Percentiles rank a stretch among this genome's conserved stretches.
phyloP scores from a whole-genome alignment of 2,797 vertebrate genomes.

The Champsocephalus gunnari region DNA sequence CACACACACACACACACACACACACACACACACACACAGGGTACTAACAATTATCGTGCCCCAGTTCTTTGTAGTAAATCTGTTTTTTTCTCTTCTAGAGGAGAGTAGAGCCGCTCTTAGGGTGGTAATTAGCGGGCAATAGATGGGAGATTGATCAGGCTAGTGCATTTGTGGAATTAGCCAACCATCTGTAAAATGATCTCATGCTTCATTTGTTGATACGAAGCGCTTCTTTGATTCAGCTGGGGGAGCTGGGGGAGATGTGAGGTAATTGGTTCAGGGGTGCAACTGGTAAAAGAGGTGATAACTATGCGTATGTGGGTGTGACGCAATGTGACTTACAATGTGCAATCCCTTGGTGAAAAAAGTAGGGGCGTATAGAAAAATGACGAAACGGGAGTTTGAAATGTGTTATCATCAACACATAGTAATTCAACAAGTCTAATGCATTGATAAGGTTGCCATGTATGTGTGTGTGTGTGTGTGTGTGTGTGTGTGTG shows the following conservation, averaged over 20 bases:
- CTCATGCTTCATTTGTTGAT: constrained; percentile 82
- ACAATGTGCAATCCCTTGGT: constrained; percentile 1
- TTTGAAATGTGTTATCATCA: constrained; percentile 15
- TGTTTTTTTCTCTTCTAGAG: constrained; percentile 44
- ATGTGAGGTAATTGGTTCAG: constrained; percentile 60
- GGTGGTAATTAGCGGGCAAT: constrained; percentile 77
- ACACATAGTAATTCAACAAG: constrained; percentile 12
- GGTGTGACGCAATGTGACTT: constrained; percentile 16
- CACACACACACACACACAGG: constrained; percentile 1
- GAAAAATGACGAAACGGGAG: constrained; percentile 22
- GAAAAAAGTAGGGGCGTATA: neutral
- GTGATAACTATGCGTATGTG: constrained; percentile 6
- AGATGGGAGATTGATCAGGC: constrained; percentile 83
- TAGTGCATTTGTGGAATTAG: constrained; percentile 83
- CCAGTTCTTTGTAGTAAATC: constrained; percentile 73
- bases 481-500: neutral
- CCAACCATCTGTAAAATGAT: constrained; percentile 83
- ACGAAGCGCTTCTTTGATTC: constrained; percentile 60
- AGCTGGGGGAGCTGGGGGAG: constrained; percentile 30
- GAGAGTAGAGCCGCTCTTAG: constrained; percentile 65
- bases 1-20: constrained; percentile 18
- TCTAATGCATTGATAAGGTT: neutral
- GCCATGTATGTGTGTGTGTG: neutral
- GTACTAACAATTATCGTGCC: constrained; percentile 59
- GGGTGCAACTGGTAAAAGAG: constrained; percentile 27